Percentiles rank a stretch among this genome's conserved stretches.
phyloP scores from a whole-genome alignment of 2,888 invertebrate genomes.

The Drosophila mulleri region DNA sequence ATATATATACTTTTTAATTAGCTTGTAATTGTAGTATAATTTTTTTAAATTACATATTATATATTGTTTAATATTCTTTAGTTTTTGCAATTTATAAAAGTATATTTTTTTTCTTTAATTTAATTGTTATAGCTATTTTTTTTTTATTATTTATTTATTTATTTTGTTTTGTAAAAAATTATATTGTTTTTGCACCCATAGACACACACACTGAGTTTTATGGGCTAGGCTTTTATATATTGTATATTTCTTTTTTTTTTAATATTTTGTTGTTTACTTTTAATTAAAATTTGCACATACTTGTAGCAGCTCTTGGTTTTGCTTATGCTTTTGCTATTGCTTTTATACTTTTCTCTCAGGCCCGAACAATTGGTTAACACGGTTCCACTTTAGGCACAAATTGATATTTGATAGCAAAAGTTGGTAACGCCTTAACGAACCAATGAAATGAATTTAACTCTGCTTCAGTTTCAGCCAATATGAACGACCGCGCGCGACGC shows the following conservation, averaged over 20 bases:
- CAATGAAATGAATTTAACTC: slow-evolving; percentile 13
- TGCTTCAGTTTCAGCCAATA: slow-evolving; percentile 31
- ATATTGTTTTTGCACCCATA: too few species aligned
- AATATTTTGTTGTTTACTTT: too few species aligned
- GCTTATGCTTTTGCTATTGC: background rate
- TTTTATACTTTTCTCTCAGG: slow-evolving; percentile 1
- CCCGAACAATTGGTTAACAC: slow-evolving; percentile 12
- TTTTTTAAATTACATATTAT: background rate
- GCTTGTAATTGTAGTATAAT: background rate
- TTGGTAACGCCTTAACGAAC: slow-evolving; percentile 21
- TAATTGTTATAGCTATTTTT: background rate
- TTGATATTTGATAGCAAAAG: slow-evolving; percentile 16
- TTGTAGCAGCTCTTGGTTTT: slow-evolving; percentile 20
- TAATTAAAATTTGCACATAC: slow-evolving; percentile 28
- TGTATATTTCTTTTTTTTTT: too few species aligned
- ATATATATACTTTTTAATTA: background rate
- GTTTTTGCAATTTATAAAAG: background rate
- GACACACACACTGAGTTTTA: too few species aligned
- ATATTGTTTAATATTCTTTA: background rate
- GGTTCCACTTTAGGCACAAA: slow-evolving; percentile 38
- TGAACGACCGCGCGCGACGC: slow-evolving; percentile 77
- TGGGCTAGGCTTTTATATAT: too few species aligned
- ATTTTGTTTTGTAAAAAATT: too few species aligned
- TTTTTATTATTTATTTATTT: too few species aligned
- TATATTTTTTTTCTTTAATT: background rate